These are phyloP conservation scores for Prolemur simus DNA, from an alignment of 2,113 vertebrate genomes.

Conservation along the genomic window DNA sequence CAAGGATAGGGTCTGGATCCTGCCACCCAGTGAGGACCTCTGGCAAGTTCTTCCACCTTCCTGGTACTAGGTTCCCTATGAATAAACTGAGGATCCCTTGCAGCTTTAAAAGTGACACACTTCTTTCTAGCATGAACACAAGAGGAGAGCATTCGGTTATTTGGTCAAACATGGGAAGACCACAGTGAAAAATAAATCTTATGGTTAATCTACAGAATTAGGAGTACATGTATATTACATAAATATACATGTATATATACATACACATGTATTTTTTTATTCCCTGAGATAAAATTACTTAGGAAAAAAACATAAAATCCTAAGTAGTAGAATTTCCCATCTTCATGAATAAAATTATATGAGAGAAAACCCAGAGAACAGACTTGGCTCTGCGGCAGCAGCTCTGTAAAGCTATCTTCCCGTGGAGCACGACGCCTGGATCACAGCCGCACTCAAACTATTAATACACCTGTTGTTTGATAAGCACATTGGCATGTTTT, in stretches of 20 bases:
- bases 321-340: background rate
- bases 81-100: too few species aligned
- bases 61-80: background rate
- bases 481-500: accelerated
- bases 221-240: background rate
- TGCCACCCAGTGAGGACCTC: accelerated
- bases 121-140: accelerated
- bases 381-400: accelerated
- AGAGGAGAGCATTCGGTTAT: background rate
- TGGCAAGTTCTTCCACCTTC: background rate
- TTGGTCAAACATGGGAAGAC: background rate
- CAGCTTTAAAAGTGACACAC: background rate
- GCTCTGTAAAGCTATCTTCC: accelerated
- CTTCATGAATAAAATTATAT: background rate
- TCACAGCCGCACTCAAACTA: accelerated
- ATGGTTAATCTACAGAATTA: accelerated
- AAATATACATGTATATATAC: accelerated
- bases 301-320: background rate
- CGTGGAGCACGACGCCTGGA: accelerated
- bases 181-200: background rate
- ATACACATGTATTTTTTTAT: background rate
- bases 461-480: background rate
- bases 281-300: background rate
- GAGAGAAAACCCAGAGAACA: background rate
- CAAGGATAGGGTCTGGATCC: background rate